Percentiles rank a stretch among this genome's conserved stretches.
These are phyloP conservation scores for Thamnophis sirtalis DNA, from an alignment of 2,113 vertebrate species.

Conservation along the genomic window DNA sequence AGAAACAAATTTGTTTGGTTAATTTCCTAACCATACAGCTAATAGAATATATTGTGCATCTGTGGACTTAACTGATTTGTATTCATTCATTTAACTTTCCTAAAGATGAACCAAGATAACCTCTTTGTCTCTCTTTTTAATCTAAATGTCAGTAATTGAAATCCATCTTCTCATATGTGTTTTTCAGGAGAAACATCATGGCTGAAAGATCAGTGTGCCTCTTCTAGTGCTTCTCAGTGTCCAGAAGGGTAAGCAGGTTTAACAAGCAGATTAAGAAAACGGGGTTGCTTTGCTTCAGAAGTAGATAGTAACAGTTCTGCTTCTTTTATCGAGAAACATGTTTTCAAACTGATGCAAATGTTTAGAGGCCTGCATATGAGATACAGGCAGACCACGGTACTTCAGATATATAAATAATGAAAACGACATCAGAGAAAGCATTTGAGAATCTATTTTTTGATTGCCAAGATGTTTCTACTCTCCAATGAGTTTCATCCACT, in stretches of 20 bases:
- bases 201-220: conserved; percentile 63
- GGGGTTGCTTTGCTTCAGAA: not conserved
- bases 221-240: conserved; percentile 70
- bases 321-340: not conserved
- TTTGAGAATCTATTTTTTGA: not conserved
- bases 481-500: not conserved
- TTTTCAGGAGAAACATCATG: conserved; percentile 72
- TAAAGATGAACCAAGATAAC: not conserved
- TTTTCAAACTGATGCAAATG: conserved; percentile 7
- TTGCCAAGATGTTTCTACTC: not conserved
- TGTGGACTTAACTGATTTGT: not conserved
- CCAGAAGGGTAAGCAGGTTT: conserved; percentile 78
- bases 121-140: not conserved
- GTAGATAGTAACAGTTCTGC: not conserved
- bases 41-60: not conserved
- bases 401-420: conserved; percentile 7
- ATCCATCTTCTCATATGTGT: not conserved
- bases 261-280: not conserved
- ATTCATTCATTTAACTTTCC: not conserved
- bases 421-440: not conserved
- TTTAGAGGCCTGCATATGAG: conserved; percentile 22
- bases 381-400: conserved; percentile 12
- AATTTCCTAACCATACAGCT: not conserved
- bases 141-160: not conserved
- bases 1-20: not conserved